A percentile compares a stretch with the other conserved stretches of the same genome.
Conservation (phyloP, 2,888 invertebrate species). For the Liposcelis brunnea region DNA sequence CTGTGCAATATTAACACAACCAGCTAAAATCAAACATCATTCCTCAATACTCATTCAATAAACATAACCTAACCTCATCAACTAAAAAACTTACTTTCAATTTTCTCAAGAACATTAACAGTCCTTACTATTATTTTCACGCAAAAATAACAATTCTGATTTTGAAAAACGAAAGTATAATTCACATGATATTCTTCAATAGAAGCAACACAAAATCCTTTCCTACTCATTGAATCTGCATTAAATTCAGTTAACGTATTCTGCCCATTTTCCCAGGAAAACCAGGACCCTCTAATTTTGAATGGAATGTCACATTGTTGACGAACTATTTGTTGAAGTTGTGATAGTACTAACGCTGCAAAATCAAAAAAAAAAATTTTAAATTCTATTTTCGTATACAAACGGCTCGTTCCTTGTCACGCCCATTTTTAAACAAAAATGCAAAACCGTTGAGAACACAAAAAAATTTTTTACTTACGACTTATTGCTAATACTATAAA, state of each 20-base stretch:
- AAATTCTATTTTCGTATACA: too few relatives aligned
- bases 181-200: constrained; percentile 59
- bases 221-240: constrained; percentile 55
- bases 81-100: constrained; percentile 55
- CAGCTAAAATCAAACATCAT: constrained; percentile 30
- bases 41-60: background rate
- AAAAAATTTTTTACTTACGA: too few relatives aligned
- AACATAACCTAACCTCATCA: too few relatives aligned
- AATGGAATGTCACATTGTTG: constrained; percentile 50
- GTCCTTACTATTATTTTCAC: constrained; percentile 71
- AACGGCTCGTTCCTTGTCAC: too few relatives aligned
- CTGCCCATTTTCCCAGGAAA: constrained; percentile 73
- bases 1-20: constrained; percentile 52
- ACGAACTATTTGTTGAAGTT: too few relatives aligned
- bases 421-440: too few relatives aligned
- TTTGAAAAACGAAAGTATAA: constrained; percentile 64
- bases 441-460: too few relatives aligned
- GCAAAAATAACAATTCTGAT: constrained; percentile 60
- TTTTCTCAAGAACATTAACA: constrained; percentile 74
- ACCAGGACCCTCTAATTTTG: constrained; percentile 74
- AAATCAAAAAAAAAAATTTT: too few relatives aligned
- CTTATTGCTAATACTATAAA: too few relatives aligned
- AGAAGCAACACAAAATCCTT: constrained; percentile 55
- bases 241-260: constrained; percentile 72
- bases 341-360: too few relatives aligned